These are phyloP conservation scores for Thaumetopoea pityocampa DNA, from an alignment of 1,140 invertebrate genomes.

Conservation along the genomic window DNA sequence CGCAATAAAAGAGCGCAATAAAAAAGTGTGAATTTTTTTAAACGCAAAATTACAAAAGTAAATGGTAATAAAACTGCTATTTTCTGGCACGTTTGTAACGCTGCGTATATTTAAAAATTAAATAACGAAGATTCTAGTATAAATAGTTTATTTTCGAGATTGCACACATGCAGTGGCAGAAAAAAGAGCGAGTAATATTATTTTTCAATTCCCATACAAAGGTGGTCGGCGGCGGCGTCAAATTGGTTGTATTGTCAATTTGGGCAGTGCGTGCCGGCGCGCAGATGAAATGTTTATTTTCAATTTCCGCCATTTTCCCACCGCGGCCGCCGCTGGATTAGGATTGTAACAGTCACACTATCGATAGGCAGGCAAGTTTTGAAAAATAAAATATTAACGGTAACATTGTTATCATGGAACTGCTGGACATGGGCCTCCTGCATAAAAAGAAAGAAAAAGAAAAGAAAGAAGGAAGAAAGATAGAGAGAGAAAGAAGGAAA, in stretches of 20 bases:
- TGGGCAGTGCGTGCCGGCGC: constrained; percentile 72
- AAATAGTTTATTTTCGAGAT: constrained; percentile 68
- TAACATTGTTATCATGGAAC: neutral
- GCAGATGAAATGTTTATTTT: constrained; percentile 75
- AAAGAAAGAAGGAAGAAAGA: no score
- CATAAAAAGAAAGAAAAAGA: no score
- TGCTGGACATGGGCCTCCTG: no score
- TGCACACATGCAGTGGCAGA: constrained; percentile 50
- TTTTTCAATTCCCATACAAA: constrained; percentile 75
- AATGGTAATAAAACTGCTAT: no score
- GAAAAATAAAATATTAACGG: neutral
- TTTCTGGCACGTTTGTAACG: no score
- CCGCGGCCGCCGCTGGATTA: constrained; percentile 63
- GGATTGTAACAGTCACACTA: constrained; percentile 55
- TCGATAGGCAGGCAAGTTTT: constrained; percentile 33
- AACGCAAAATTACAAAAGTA: neutral
- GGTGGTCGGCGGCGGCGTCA: constrained; percentile 68
- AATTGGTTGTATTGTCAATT: constrained; percentile 76
- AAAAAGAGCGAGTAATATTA: constrained; percentile 74
- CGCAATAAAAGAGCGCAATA: no score
- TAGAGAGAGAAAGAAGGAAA: no score
- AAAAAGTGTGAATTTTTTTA: no score
- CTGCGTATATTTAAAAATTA: no score
- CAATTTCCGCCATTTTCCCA: constrained; percentile 72
- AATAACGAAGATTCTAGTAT: constrained; percentile 11